Evolutionary conservation across 2,113 vertebrate species (phyloP).

Genomic region (Raja brachyura): DNA sequence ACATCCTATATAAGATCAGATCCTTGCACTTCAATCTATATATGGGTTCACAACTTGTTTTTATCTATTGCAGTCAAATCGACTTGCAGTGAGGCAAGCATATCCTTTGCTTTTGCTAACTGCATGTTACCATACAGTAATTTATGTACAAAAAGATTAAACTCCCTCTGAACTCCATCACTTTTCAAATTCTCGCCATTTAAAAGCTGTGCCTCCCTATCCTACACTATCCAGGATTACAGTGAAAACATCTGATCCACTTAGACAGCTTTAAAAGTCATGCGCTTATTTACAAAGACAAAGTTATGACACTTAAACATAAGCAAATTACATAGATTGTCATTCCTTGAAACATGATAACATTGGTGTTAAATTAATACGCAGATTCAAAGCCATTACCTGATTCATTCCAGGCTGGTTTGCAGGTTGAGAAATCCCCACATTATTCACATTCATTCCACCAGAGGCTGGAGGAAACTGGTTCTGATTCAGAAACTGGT

Average conservation of each 20-base stretch:
- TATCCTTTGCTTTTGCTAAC: too few relatives aligned
- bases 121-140: too few relatives aligned
- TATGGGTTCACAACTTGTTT: too few relatives aligned
- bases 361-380: not conserved
- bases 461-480: slow-evolving; percentile 71
- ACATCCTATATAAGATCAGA: too few relatives aligned
- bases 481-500: slow-evolving; percentile 78
- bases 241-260: not conserved
- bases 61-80: too few relatives aligned
- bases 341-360: not conserved
- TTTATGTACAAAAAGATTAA: too few relatives aligned
- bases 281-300: not conserved
- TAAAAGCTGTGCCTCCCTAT: too few relatives aligned
- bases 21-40: too few relatives aligned
- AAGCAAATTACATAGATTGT: not conserved
- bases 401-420: slow-evolving; percentile 70
- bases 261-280: not conserved
- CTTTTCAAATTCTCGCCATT: too few relatives aligned
- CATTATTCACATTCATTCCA: slow-evolving; percentile 75
- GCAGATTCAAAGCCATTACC: slow-evolving; percentile 54
- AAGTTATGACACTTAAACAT: not conserved
- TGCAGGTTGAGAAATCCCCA: slow-evolving; percentile 69
- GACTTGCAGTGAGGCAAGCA: too few relatives aligned
- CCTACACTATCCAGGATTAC: not conserved
- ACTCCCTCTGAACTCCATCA: too few relatives aligned